Evolutionary conservation across 2,888 invertebrate species (phyloP), one percentile per base, ranked within the genome.

Genomic region (Parnassius mnemosyne): DNA sequence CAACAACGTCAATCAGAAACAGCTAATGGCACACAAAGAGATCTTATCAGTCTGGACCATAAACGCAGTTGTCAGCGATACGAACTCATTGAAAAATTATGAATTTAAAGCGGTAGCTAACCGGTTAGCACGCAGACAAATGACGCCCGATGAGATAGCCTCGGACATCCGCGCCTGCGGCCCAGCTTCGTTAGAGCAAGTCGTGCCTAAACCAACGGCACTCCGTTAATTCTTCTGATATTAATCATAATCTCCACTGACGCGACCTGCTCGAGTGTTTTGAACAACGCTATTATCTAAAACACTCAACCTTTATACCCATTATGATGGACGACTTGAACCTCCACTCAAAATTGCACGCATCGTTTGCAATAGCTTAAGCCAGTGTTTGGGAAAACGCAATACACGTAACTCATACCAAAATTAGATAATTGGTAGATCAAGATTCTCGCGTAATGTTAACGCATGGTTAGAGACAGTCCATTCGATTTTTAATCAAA

Each of bases 201-300:
- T 70, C 72, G 66, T 69, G 70, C 65, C 69, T 65, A 68, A 71
- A 71, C 69, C 71, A 66, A 66, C 64, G 57, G 49, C 53, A 72
- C 69, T 78, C 83, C 81, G 84, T 83, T 84, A 84, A 80, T 82
- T 75, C 77, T 77, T 74, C 72, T 75, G 85, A 87, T 88, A 88
- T 90, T 88, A 87, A 89, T 89, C 89, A 89, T 87, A 89, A 89
- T 90, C 84, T 81, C 73, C 78, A 78, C 77, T 82, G 89, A 88
- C 86, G 83, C 79, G 81, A 80, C 76, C 80, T 80, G 77, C 73
- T 86, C 84, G 79, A 87, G 85, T 87, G 86, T 87, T 87, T 84
- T 83, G 83, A 88, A 80, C 81, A 80, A 78, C 75, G 77, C 79
- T 76, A 87, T 89, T 88, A 87, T 89, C 80, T 83, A 75, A 85